These are phyloP conservation scores for Pelodytes ibericus DNA, from an alignment of 2,797 vertebrate species.

Conservation along the genomic window DNA sequence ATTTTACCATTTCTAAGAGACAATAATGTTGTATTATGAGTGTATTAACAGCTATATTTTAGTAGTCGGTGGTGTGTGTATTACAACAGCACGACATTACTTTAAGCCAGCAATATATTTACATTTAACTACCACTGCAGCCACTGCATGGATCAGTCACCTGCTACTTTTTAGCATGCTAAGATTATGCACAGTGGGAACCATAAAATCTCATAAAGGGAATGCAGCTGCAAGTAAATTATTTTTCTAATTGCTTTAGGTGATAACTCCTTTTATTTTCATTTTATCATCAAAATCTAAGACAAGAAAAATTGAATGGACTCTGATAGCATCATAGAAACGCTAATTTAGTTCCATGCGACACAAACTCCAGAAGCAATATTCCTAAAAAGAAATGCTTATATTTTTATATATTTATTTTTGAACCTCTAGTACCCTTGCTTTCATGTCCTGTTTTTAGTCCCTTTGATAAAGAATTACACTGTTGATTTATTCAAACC, in stretches of 20 bases:
- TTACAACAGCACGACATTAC: not conserved
- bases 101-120: slow-evolving; percentile 28
- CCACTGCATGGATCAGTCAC: slow-evolving; percentile 26
- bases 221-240: slow-evolving; percentile 33
- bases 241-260: slow-evolving; percentile 42
- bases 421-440: not conserved
- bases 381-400: slow-evolving; percentile 48
- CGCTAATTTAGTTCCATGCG: slow-evolving; percentile 46
- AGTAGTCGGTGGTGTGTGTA: slow-evolving; percentile 4
- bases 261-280: slow-evolving; percentile 24
- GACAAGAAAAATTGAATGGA: slow-evolving; percentile 46
- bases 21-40: slow-evolving; percentile 13
- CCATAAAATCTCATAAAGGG: slow-evolving; percentile 26
- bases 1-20: slow-evolving; percentile 1
- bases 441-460: slow-evolving; percentile 50
- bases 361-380: slow-evolving; percentile 34
- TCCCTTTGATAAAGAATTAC: slow-evolving; percentile 46
- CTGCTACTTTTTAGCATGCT: slow-evolving; percentile 18
- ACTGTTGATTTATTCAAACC: slow-evolving; percentile 45
- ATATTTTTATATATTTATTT: slow-evolving; percentile 41
- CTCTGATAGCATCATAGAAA: slow-evolving; percentile 44
- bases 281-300: slow-evolving; percentile 20
- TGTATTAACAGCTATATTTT: slow-evolving; percentile 22
- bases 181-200: slow-evolving; percentile 24
- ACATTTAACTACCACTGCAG: slow-evolving; percentile 15